Evolutionary conservation across 1,140 invertebrate species (phyloP).

Genomic region (Leptopilina clavipes): DNA sequence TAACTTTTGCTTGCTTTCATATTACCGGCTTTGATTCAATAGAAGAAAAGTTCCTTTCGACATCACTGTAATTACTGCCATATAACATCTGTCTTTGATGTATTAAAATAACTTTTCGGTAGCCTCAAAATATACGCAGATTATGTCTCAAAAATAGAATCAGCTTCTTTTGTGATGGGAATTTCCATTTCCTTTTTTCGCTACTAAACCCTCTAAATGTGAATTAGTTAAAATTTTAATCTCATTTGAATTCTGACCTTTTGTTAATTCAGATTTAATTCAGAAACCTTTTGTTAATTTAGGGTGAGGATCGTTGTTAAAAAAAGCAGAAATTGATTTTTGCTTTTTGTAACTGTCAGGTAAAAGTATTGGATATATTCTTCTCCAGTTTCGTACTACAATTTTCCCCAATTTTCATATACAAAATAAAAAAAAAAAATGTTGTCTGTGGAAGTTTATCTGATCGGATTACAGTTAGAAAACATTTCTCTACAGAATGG

Average conservation of each 20-base stretch:
- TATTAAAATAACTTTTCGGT: not conserved
- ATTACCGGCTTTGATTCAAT: conserved; percentile 5
- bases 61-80: not conserved
- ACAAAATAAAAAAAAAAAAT: too few species aligned
- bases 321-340: not conserved
- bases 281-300: too few species aligned
- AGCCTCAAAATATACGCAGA: not conserved
- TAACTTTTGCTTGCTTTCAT: conserved; percentile 13
- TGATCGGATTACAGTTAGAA: conserved; percentile 10
- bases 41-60: conserved; percentile 15
- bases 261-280: too few species aligned
- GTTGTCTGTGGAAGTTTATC: not conserved
- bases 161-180: too few species aligned
- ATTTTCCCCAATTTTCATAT: not conserved
- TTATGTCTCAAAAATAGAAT: too few species aligned
- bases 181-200: too few species aligned
- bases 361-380: not conserved
- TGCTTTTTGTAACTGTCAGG: not conserved
- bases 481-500: conserved; percentile 4
- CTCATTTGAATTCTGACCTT: too few species aligned
- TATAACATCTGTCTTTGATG: not conserved
- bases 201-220: too few species aligned
- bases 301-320: not conserved
- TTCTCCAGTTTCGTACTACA: not conserved
- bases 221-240: too few species aligned